phyloP scores from a whole-genome alignment of 2,113 vertebrate genomes.

The Pycnonotus jocosus region DNA sequence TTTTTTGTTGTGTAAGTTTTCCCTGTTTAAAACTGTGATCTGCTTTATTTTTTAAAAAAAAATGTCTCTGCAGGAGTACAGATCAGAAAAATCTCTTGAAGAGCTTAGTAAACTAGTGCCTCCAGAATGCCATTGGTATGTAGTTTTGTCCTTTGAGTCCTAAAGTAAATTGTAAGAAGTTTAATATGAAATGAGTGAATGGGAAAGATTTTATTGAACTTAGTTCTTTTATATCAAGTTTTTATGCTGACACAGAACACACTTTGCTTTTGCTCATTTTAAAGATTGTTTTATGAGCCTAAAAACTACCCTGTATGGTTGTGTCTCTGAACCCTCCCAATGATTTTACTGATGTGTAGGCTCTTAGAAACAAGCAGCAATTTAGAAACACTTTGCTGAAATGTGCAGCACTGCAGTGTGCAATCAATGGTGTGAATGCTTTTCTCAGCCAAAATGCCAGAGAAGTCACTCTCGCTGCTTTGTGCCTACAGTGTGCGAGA shows the following conservation, averaged over 20 bases:
- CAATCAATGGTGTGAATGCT: neutral
- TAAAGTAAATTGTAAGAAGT: neutral
- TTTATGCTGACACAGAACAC: neutral
- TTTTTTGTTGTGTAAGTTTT: neutral
- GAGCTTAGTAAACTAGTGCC: constrained; percentile 94
- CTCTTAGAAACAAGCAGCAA: neutral
- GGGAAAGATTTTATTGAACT: neutral
- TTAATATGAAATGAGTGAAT: neutral
- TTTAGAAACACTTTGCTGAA: neutral
- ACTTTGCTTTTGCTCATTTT: neutral
- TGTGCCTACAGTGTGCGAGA: constrained; percentile 79
- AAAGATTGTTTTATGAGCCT: neutral
- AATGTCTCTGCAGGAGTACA: constrained; percentile 84
- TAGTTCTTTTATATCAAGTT: neutral
- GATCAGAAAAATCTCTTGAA: constrained; percentile 96
- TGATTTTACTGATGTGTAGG: neutral
- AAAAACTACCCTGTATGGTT: neutral
- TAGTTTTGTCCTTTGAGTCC: neutral
- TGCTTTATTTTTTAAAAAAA: neutral
- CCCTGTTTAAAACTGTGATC: neutral
- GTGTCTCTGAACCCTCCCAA: neutral
- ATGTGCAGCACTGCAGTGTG: accelerated
- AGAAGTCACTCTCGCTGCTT: neutral
- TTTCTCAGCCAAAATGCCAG: neutral
- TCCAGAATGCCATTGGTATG: constrained; percentile 96